Evolutionary conservation across 2,888 invertebrate species (phyloP).

Genomic region (Drosophila recens): DNA sequence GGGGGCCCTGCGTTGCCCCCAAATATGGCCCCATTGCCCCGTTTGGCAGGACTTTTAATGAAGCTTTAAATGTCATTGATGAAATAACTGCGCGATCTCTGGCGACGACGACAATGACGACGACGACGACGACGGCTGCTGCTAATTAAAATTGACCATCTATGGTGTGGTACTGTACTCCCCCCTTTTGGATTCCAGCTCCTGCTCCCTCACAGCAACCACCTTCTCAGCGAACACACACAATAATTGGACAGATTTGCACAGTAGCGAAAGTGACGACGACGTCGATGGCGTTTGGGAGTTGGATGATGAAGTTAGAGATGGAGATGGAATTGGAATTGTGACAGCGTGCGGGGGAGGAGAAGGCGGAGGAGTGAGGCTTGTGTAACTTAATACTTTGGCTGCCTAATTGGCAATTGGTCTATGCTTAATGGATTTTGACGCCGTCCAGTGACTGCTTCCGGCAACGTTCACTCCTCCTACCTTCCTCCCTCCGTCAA

Average conservation of each 20-base stretch:
- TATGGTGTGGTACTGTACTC: constrained; percentile 43
- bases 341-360: background rate
- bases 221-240: constrained; percentile 16
- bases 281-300: constrained; percentile 3
- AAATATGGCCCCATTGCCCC: constrained; percentile 73
- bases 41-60: constrained; percentile 81
- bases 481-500: background rate
- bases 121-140: constrained; percentile 45
- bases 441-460: constrained; percentile 59
- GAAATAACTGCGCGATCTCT: constrained; percentile 70
- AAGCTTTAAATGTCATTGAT: constrained; percentile 83
- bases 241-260: constrained; percentile 74
- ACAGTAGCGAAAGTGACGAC: constrained; percentile 72
- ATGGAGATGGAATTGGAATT: background rate
- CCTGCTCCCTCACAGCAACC: background rate
- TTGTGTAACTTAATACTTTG: constrained; percentile 59
- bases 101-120: constrained; percentile 15
- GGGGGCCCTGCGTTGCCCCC: constrained; percentile 50
- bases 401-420: constrained; percentile 70
- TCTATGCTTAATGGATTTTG: constrained; percentile 74
- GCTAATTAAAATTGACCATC: constrained; percentile 81
- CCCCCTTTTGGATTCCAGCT: constrained; percentile 19
- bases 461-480: constrained; percentile 43
- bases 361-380: constrained; percentile 1
- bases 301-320: constrained; percentile 15